Percentiles rank a stretch among this genome's conserved stretches.
These are phyloP conservation scores for Tenualosa ilisha DNA, from an alignment of 2,797 vertebrate genomes.

Conservation along the genomic window DNA sequence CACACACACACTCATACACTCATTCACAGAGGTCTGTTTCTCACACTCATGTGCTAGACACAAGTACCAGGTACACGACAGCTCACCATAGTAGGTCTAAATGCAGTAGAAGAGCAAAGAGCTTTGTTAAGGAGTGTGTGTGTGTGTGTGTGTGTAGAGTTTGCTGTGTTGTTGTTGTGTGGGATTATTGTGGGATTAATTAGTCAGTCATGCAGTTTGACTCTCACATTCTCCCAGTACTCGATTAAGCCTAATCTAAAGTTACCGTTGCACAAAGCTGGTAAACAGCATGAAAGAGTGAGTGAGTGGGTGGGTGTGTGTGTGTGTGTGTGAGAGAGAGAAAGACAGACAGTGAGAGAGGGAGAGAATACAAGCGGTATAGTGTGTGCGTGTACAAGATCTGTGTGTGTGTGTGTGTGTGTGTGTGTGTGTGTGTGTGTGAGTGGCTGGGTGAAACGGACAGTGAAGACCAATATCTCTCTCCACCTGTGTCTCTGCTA, in stretches of 20 bases:
- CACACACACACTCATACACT: neutral
- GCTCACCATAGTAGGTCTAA: neutral
- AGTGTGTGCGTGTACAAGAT: too few relatives aligned
- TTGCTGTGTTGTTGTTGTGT: neutral
- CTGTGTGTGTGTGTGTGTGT: neutral
- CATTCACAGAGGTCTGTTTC: neutral
- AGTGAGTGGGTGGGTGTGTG: neutral
- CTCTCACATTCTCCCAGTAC: constrained; percentile 4
- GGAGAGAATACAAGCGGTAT: too few relatives aligned
- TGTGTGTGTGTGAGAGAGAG: constrained; percentile 10
- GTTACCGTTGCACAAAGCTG: neutral
- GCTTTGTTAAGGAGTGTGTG: too few relatives aligned
- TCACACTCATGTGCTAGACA: neutral
- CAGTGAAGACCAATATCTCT: neutral
- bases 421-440: neutral
- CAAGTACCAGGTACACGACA: neutral
- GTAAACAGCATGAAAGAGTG: neutral
- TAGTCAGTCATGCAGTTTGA: constrained; percentile 12
- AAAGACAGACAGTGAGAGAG: too few relatives aligned
- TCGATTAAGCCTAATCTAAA: neutral
- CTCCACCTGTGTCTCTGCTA: neutral
- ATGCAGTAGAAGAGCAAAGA: neutral
- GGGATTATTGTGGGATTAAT: constrained; percentile 15
- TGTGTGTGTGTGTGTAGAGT: neutral
- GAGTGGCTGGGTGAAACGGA: neutral